Base-by-base conservation (phyloP, 2,113 vertebrate genomes). In the Gobius niger region DNA sequence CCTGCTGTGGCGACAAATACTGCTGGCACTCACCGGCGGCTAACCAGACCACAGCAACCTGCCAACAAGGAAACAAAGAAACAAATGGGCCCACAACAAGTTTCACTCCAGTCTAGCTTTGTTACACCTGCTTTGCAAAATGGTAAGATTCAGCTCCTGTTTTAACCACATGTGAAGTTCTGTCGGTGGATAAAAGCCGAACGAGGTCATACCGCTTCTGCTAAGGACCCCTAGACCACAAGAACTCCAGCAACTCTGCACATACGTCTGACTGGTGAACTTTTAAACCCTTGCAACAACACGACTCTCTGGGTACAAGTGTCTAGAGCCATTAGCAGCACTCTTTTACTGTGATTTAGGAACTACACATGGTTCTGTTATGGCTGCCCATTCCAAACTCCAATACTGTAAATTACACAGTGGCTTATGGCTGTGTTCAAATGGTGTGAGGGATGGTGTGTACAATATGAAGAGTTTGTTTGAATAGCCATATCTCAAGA, bases 1-100 rank as follows among this genome's bases (percentile, higher is more conserved):
- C 75, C 77, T 76, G 83, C 82, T 74, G 75, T 70, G 72, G 74
- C 75, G 79, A 85, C 80, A 85, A 87, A 83, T 80, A 76, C 78
- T 80, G 67, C 82, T 70, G 74, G 80, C 83, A 68, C 60, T 40
- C 24, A 2, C 14, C 44, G 61, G 24, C 24, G 65, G 34, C 66
- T 9, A 47, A 54, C 68, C 61, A 70, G 77, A 82, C 76, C 74
- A 75, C 44, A 52, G 56, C 81, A 74, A 80, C 75, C 73, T 67
- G 72, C 65, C 73, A 56, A 59, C 63, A 18, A 14, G 71, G 57
- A 9, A 46, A 46, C 44, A 46, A 34, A 34, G 1, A 34, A 46
- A 46, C 44, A 46, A 34, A 34, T 2, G 5, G 24, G 24, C 24
- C 24, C 24, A 34, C 24, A 4, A 34, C 24, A 34, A 34, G 24